Evolutionary conservation across 2,113 vertebrate genomes (phyloP).

Genomic region (Amphiprion percula): DNA sequence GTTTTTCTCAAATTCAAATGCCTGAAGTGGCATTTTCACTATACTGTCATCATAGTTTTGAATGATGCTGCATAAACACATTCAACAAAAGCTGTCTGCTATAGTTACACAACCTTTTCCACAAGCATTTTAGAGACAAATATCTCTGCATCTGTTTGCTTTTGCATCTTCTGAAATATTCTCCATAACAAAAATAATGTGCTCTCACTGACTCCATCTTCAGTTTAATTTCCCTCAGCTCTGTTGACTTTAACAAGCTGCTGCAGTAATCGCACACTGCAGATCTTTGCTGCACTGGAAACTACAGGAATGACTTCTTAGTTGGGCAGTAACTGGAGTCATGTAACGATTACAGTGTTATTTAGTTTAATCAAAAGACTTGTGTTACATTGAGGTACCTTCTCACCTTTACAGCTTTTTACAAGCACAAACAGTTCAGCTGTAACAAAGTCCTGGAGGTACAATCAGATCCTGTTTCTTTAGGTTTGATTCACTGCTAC

Average conservation of each 20-base stretch:
- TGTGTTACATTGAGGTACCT: neutral
- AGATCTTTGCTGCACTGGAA: neutral
- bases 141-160: too few relatives aligned
- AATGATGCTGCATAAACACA: too few relatives aligned
- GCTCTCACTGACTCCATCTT: neutral
- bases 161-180: too few relatives aligned
- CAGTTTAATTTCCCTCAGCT: neutral
- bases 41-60: too few relatives aligned
- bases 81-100: too few relatives aligned
- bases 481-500: conserved; percentile 37
- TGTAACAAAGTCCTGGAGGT: neutral
- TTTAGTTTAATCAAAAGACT: conserved; percentile 36
- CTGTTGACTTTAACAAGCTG: neutral
- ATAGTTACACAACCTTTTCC: too few relatives aligned
- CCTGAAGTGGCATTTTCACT: too few relatives aligned
- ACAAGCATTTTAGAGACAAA: too few relatives aligned
- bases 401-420: neutral
- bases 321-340: neutral
- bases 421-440: neutral
- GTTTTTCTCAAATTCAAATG: too few relatives aligned
- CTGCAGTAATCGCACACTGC: neutral
- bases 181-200: neutral
- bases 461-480: conserved; percentile 13
- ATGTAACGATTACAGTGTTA: neutral
- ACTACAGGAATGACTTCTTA: neutral